A percentile compares a stretch with the other conserved stretches of the same genome.
These are phyloP conservation scores for Belgica antarctica DNA, from an alignment of 2,888 invertebrate genomes.

Conservation along the genomic window DNA sequence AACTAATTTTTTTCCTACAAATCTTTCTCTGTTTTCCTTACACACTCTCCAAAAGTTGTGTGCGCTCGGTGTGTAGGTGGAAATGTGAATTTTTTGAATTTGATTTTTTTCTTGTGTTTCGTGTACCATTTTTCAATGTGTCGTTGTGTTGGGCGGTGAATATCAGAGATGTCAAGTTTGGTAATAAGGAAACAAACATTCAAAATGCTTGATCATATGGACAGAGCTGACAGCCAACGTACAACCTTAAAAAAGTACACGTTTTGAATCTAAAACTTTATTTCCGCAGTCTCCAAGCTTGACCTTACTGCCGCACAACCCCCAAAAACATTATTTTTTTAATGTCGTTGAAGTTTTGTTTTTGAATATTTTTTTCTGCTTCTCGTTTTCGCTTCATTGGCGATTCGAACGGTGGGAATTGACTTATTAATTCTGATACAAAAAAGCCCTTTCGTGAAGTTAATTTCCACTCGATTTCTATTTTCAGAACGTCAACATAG, in stretches of 20 bases:
- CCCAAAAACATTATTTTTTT: too few species aligned
- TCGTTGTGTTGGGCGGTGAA: too few species aligned
- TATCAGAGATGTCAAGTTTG: too few species aligned
- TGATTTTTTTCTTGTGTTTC: background rate
- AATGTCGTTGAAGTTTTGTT: background rate
- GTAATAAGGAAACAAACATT: too few species aligned
- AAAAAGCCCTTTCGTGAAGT: constrained; percentile 2
- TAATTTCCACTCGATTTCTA: background rate
- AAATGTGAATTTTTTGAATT: background rate
- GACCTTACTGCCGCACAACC: too few species aligned
- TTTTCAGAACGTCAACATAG: constrained; percentile 88
- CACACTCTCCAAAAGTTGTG: constrained; percentile 2
- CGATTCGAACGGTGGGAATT: background rate
- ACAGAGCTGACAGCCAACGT: too few species aligned
- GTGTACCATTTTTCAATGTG: background rate
- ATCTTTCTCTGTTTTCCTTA: background rate
- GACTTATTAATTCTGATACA: background rate
- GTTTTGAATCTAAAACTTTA: too few species aligned
- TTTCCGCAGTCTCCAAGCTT: too few species aligned
- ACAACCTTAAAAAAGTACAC: too few species aligned
- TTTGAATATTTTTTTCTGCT: background rate
- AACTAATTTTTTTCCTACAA: background rate
- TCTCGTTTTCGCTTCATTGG: constrained; percentile 3
- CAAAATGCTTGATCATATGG: too few species aligned
- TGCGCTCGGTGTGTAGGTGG: constrained; percentile 10